Evolutionary conservation across 1,140 invertebrate genomes (phyloP), one percentile per base, ranked within the genome.

Genomic region (Macrobrachium rosenbergii): DNA sequence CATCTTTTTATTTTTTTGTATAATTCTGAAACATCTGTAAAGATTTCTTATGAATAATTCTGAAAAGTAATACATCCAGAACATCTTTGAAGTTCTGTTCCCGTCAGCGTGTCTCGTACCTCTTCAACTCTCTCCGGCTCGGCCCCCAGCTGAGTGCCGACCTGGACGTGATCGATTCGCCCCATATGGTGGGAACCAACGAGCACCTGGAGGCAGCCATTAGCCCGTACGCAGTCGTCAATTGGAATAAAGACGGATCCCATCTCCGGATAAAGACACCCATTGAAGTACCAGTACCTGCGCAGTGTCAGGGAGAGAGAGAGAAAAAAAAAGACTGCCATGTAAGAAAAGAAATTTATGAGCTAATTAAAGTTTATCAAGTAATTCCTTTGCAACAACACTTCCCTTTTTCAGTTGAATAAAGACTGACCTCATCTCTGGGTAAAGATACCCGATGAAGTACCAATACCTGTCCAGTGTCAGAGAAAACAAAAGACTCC

Each of bases 271-370:
- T 69, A 83, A 69, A 89, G 59, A 81, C 83, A 89, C 16, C 82
- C 87, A 19, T 87, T 89, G 60, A 64, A 63, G 80, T 89, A 89
- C 86, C 87, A 89, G 77, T 89, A 89, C 23, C 86, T 88, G 52
- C 2, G 0, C 5, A 60, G 52, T 21, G 12, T n/a, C 12, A 21
- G 16, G n/a, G 52, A 2, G 19, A 28, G n/a, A 62, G 17, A 37
- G 28, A n/a, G 10, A 72, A 28, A 75, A 52, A 8, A 37, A 77
- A 2, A 28, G 43, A 77, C 52, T 52, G 7, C 6, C 7, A 52
- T 52, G 43, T 17, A n/a, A 19, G 75, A 52, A 10, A 52, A 58
- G 11, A 14, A 12, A 69, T 69, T 69, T 69, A n/a, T n/a, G n/a
- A n/a, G 1, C 1, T 37, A 37, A 3, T 37, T 37, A 3, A 37